Base-by-base conservation (phyloP, 2,113 vertebrate species). In the Aphelocoma coerulescens region DNA sequence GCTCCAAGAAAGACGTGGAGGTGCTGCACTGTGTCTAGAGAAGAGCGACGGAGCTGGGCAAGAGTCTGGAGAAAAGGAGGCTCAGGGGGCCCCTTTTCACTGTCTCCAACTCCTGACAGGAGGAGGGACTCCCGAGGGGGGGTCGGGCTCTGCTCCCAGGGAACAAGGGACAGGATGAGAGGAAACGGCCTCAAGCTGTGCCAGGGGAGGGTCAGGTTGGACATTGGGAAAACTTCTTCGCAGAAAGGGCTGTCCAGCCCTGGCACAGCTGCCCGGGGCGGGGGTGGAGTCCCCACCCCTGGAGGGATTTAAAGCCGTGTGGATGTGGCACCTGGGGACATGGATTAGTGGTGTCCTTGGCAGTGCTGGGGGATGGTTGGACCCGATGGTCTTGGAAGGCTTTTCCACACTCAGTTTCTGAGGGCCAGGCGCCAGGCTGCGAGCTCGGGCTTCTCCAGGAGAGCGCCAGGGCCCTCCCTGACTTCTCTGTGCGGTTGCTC, bases 221-320 rank as follows among this genome's bases (percentile, higher is more conserved):
- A 23, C 26, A 2, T 1, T 1, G 48, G 26, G 32, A 22, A 35
- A 26, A 17, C 8, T 17, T 8, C 48, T 7, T 3, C 4, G 1
- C 3, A 6, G 17, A 6, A 26, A 32, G 41, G 7, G 7, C 10
- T n/a, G 35, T 28, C 22, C 37, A n/a, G 30, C n/a, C 55, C 66
- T 16, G 66, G 55, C 79, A 59, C 18, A 13, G 66, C 33, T n/a
- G 41, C 28, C 41, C 6, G 15, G 48, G 37, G 28, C n/a, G 22
- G 43, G 14, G 35, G 10, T 26, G 33, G 27, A 17, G 21, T 13
- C 11, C 7, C 51, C 7, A 5, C 16, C 51, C 43, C 61, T 1
- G 32, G 3, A 9, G 44, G 13, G 62, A 0, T 17, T 26, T 16
- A 26, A 10, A 39, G 24, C 24, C 16, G 1, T 10, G 51, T 6